phyloP scores from a whole-genome alignment of 2,113 vertebrate genomes.

The Vimba vimba region DNA sequence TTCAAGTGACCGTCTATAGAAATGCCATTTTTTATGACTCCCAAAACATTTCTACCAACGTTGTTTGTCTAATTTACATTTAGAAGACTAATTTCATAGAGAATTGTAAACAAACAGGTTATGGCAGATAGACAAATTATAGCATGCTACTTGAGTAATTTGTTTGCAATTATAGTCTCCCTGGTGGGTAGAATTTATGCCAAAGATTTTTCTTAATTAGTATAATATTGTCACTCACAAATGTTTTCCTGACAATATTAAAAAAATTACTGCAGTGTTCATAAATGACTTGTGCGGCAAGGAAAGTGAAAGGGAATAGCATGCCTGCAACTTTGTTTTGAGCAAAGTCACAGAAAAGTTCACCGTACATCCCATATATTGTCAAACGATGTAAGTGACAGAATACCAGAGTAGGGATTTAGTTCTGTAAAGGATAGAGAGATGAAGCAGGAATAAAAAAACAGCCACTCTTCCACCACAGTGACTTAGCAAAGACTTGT shows the following conservation, averaged over 20 bases:
- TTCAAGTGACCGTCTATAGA: slow-evolving; percentile 37
- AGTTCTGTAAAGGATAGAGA: not conserved
- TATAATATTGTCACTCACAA: slow-evolving; percentile 5
- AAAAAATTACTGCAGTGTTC: not conserved
- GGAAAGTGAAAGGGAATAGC: not conserved
- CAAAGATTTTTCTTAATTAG: not conserved
- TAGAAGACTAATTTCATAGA: slow-evolving; percentile 17
- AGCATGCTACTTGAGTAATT: slow-evolving; percentile 17
- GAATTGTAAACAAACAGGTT: slow-evolving; percentile 40
- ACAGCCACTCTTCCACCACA: slow-evolving; percentile 20
- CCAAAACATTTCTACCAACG: not conserved
- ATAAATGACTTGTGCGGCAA: not conserved
- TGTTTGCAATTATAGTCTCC: slow-evolving; percentile 20
- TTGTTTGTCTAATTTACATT: slow-evolving; percentile 11
- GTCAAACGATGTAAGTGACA: not conserved
- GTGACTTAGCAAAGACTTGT: slow-evolving; percentile 28
- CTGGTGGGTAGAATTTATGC: not conserved
- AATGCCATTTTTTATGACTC: slow-evolving; percentile 47
- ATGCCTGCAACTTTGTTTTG: not conserved
- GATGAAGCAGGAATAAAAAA: not conserved
- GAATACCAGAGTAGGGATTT: not conserved
- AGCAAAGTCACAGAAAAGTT: not conserved
- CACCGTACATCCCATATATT: not conserved
- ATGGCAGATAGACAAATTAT: slow-evolving; percentile 4
- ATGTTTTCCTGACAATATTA: slow-evolving; percentile 11